Evolutionary conservation across 2,888 invertebrate species (phyloP).

Genomic region (Athalia cordata): DNA sequence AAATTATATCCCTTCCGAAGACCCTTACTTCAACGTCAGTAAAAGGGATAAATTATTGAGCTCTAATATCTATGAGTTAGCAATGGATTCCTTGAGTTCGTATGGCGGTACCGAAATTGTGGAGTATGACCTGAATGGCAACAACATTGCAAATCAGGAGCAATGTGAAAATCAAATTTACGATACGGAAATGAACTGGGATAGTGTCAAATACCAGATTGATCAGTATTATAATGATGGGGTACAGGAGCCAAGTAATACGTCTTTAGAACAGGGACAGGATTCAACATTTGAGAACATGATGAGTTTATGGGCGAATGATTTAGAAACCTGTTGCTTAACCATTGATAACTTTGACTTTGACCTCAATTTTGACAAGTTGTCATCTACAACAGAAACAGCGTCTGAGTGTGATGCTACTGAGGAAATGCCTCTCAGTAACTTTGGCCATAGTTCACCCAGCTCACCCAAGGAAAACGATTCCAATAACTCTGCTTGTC

Average conservation of each 20-base stretch:
- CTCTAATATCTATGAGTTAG: not conserved
- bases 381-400: slow-evolving; percentile 1
- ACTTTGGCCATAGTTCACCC: not conserved
- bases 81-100: not conserved
- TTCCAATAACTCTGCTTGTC: not conserved
- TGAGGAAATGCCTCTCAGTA: not conserved
- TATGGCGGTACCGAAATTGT: not conserved
- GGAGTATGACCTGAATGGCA: slow-evolving; percentile 29
- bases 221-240: not conserved
- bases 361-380: not conserved
- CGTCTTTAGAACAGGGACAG: not conserved
- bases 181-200: not conserved
- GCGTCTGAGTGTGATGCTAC: not conserved
- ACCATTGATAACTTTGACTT: slow-evolving; percentile 11
- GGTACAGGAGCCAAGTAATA: not conserved
- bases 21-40: slow-evolving; percentile 1
- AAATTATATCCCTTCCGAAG: slow-evolving; percentile 18
- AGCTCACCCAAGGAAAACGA: not conserved
- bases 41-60: slow-evolving; percentile 29
- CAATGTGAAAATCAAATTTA: not conserved
- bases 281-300: not conserved
- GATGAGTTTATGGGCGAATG: not conserved
- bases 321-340: slow-evolving; percentile 1
- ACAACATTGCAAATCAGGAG: not conserved
- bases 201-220: not conserved